Base-by-base conservation (phyloP, 2,888 invertebrate species). In the Iphiclides podalirius region DNA sequence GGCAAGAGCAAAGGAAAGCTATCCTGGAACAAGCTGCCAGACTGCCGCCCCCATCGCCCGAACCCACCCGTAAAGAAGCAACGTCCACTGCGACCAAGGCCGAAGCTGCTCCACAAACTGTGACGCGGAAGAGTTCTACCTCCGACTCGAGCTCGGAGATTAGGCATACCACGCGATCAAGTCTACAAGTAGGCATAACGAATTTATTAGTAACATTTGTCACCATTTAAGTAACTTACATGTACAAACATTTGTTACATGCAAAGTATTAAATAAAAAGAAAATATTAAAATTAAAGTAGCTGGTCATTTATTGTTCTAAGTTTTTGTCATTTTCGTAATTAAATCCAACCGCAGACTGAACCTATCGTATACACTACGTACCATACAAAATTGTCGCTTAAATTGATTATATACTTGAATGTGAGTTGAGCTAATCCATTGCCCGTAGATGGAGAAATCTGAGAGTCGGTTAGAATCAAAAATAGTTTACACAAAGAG, bases 1-100 rank as follows among this genome's bases (percentile, higher is more conserved):
- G 96, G 0, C 92, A 94, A 60, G 94, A 95, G 64, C 94, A 94
- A 70, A 91, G 92, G 74, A 91, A 91, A 64, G 76, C 78, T 1
- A 88, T 89, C 12, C 61, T 88, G 49, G 83, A 88, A 64, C 89
- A 89, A 50, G 89, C 86, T 31, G 83, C 87, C 52, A 76, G 84
- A 16, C 72, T 85, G 20, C 83, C 87, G 4, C 63, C 76, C 33
- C 55, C 69, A 8, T 52, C 66, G 2, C 53, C 57, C 4, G 54
- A 57, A 37, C 49, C 52, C 6, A 15, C 46, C 53, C 26, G 50
- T 52, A 23, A 15, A 1, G 12, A 28, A 9, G 6, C 43, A 9
- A 1, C 16, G 9, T 9, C 36, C 1, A 14, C 28, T 11, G 15
- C 13, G 2, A 7, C 33, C 11, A 43, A 43, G 14, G 15, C 38